Evolutionary conservation across 2,888 invertebrate species (phyloP).

Genomic region (Orthosia incerta): DNA sequence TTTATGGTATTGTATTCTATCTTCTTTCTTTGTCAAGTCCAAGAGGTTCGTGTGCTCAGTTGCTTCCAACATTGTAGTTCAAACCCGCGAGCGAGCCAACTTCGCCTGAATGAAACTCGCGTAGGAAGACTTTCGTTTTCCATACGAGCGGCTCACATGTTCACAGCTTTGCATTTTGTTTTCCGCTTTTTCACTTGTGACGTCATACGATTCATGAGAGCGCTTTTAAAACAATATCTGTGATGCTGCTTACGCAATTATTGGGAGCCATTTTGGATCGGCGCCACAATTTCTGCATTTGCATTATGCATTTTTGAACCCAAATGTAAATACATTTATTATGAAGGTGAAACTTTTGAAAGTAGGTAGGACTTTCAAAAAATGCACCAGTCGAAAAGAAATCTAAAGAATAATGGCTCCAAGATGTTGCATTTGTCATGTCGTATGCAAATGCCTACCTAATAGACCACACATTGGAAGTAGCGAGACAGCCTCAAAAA

Average conservation of each 20-base stretch:
- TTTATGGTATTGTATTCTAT: slow-evolving; percentile 3
- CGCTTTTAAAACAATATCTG: slow-evolving; percentile 68
- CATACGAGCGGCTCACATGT: slow-evolving; percentile 89
- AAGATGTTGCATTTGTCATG: background rate
- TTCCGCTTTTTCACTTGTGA: slow-evolving; percentile 87
- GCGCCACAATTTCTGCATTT: slow-evolving; percentile 1
- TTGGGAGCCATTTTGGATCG: slow-evolving; percentile 7
- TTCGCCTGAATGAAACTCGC: slow-evolving; percentile 88
- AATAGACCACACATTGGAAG: no score
- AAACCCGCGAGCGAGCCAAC: slow-evolving; percentile 83
- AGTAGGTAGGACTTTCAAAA: slow-evolving; percentile 2
- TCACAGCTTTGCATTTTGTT: slow-evolving; percentile 88
- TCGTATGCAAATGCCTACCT: background rate
- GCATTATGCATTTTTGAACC: slow-evolving; percentile 1
- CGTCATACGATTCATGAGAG: slow-evolving; percentile 83
- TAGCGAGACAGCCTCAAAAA: no score
- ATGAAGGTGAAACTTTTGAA: slow-evolving; percentile 4
- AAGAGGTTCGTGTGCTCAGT: slow-evolving; percentile 52
- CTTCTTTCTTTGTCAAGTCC: slow-evolving; percentile 46
- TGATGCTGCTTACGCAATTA: slow-evolving; percentile 22
- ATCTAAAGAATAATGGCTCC: background rate
- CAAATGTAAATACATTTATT: background rate
- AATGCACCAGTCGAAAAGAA: background rate
- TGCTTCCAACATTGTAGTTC: slow-evolving; percentile 71
- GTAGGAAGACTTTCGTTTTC: slow-evolving; percentile 89